Evolutionary conservation across 2,888 invertebrate species (phyloP), one percentile per base, ranked within the genome.

Genomic region (Agrotis segetum): DNA sequence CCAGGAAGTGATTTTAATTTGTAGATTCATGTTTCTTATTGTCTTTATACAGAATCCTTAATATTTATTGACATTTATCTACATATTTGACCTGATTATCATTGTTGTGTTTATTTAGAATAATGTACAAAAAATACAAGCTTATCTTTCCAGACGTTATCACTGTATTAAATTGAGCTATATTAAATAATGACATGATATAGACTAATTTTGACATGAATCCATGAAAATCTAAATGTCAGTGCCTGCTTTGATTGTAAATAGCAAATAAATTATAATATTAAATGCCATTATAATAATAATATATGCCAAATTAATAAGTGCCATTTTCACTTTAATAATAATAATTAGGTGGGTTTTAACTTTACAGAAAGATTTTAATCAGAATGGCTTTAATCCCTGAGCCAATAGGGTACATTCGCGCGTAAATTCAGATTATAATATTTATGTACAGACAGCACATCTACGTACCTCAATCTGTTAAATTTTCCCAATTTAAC

Each of bases 121-220:
- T 65, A 47, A 34, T 3, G 5, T 17, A 17, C 9, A 34, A 62
- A 61, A 64, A 61, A 52, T 40, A 19, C 17, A 52, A 64, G 17
- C 29, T 59, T 64, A 59, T 75, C 49, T 74, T n/a, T 50, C 1
- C 17, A 62, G 49, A 49, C 55, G 49, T 34, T 34, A 19, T 50
- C 34, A 59, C 24, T 24, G 13, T 58, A 17, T n/a, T 46, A 21
- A 40, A 62, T 40, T 17, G 17, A 59, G 50, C 21, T 21, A 3
- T 71, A 11, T 56, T 29, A 29, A 40, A 16, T 67, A 3, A 29
- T 6, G 46, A 14, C 52, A 11, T 50, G 4, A 47, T 52, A 11
- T 55, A 40, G 40, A 40, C 40, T 11, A 40, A 40, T 9, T 40
- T 7, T 11, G 11, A 40, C 34, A 34, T 34, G 34, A 34, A 34